These are phyloP conservation scores for Spisula subtruncata DNA, from an alignment of 2,888 invertebrate species.

Conservation along the genomic window DNA sequence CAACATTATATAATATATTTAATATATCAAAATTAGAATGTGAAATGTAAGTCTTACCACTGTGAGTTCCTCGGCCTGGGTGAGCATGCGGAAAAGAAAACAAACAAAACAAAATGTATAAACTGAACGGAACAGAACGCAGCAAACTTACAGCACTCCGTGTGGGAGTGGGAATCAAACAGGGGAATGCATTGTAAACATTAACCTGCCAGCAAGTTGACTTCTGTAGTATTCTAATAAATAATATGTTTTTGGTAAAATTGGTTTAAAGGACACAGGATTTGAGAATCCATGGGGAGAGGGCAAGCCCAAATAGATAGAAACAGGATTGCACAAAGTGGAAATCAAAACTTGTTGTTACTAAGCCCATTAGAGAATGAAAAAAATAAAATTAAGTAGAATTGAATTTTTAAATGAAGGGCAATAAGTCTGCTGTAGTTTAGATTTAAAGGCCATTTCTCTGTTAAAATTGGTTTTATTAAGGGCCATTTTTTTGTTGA, in stretches of 20 bases:
- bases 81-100: conserved; percentile 42
- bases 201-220: not conserved
- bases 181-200: not conserved
- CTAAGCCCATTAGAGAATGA: too few species aligned
- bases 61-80: conserved; percentile 35
- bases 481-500: too few species aligned
- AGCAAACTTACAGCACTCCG: not conserved
- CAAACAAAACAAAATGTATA: conserved; percentile 17
- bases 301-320: too few species aligned
- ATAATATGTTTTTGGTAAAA: not conserved
- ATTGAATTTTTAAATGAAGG: too few species aligned
- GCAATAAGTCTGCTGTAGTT: too few species aligned
- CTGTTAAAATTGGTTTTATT: too few species aligned
- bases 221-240: not conserved
- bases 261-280: not conserved
- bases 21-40: not conserved
- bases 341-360: too few species aligned
- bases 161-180: not conserved
- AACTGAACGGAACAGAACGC: not conserved
- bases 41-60: conserved; percentile 35
- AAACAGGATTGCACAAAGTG: too few species aligned
- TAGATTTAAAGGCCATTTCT: too few species aligned
- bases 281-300: not conserved
- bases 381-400: too few species aligned
- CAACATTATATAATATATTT: not conserved